These are phyloP conservation scores for Crypturellus undulatus DNA, from an alignment of 2,113 vertebrate genomes.

Conservation along the genomic window DNA sequence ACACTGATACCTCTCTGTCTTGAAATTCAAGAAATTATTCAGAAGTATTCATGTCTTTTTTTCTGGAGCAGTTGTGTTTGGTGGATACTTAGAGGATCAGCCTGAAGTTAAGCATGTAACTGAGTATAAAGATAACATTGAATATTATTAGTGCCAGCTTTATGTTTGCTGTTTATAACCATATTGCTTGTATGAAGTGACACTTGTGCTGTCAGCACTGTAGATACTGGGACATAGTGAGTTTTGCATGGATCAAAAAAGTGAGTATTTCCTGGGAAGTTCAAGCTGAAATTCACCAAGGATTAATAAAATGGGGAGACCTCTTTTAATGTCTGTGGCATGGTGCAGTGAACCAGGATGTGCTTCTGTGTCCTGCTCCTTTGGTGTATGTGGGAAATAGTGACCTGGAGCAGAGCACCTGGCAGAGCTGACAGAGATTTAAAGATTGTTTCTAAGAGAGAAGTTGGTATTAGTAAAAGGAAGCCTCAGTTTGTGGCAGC, in stretches of 20 bases:
- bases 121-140: not conserved
- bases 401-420: not conserved
- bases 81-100: not conserved
- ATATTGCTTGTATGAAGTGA: not conserved
- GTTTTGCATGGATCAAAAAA: not conserved
- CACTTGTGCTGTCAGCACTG: not conserved
- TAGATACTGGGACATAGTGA: not conserved
- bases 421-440: not conserved
- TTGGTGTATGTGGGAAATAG: not conserved
- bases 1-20: not conserved
- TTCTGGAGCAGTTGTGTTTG: not conserved
- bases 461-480: not conserved
- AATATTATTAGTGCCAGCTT: slow-evolving; percentile 9
- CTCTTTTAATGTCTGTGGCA: not conserved
- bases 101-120: slow-evolving; percentile 2
- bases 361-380: not conserved
- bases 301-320: not conserved
- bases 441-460: not conserved
- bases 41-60: not conserved
- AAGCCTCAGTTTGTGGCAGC: not conserved
- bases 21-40: not conserved
- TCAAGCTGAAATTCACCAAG: not conserved
- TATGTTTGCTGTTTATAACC: not conserved
- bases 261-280: not conserved
- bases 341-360: not conserved